Base-by-base conservation (phyloP, 2,797 vertebrate genomes). In the Chiroxiphia lanceolata region DNA sequence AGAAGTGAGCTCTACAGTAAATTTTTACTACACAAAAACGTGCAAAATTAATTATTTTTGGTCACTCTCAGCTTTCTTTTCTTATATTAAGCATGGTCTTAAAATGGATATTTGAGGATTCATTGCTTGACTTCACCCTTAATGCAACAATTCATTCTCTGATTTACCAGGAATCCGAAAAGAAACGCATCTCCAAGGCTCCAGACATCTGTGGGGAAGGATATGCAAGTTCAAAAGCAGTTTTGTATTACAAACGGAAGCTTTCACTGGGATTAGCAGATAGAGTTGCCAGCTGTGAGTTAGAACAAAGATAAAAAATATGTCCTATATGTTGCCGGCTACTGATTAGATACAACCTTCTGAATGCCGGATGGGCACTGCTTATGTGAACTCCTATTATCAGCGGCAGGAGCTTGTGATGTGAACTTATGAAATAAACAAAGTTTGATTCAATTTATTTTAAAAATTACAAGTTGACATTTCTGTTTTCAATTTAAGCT, bases 201-300 rank as follows among this genome's bases (percentile, higher is more conserved):
- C 60, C 65, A 81, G 84, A 94, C 94, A 98, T 96, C 94, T 97
- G 94, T 78, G 85, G 88, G 48, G 51, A 95, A 95, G 86, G 75
- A 95, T 51, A 93, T 44, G 31, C 50, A 74, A 92, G 57, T 89
- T 97, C 90, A 89, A 90, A 95, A 94, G 85, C 11, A 83, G 87
- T 81, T 95, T 84, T 88, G 86, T 64, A 85, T 91, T 94, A 95
- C 82, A 91, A 89, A 92, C 68, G 76, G 84, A 94, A 96, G 76
- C 44, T 95, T 96, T 93, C 89, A 54, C 56, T 87, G 61, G 83
- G 85, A 94, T 96, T 95, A 94, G 61, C 64, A 82, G 87, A 91
- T 13, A 71, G 68, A 84, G 40, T 17, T 95, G 91, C 93, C 95
- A 96, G 89, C 89, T 97, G 94, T 95, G 95, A 94, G 36, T 36